phyloP scores from a whole-genome alignment of 1,140 invertebrate species.

The Phortica variegata region DNA sequence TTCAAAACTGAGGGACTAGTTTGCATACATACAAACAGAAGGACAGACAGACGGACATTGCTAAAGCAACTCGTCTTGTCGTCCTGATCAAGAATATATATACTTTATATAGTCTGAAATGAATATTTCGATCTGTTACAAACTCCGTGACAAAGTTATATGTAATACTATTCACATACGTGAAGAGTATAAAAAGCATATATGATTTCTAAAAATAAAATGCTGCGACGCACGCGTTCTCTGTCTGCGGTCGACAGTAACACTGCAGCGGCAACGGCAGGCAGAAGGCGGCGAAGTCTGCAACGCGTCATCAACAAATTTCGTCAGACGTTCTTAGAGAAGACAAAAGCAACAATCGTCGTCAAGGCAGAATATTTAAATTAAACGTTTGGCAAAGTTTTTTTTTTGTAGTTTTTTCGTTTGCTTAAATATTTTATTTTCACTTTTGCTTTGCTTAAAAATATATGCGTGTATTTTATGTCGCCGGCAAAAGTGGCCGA shows the following conservation, averaged over 20 bases:
- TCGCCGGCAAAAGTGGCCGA: no score
- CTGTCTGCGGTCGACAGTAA: not conserved
- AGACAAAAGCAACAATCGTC: no score
- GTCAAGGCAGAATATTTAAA: conserved; percentile 5
- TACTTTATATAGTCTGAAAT: no score
- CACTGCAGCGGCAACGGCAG: not conserved
- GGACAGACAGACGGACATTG: not conserved
- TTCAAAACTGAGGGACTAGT: no score
- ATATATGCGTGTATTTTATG: no score
- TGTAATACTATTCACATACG: no score
- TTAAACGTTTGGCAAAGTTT: conserved; percentile 4
- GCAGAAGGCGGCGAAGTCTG: not conserved
- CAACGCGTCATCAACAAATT: not conserved
- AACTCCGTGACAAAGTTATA: no score
- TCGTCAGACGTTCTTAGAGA: no score
- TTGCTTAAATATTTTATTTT: conserved; percentile 7
- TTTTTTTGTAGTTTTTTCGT: conserved; percentile 20
- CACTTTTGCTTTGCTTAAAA: not conserved
- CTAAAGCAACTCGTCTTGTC: not conserved
- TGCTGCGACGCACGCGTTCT: not conserved
- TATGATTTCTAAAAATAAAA: conserved; percentile 36
- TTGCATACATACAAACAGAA: no score
- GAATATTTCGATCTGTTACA: no score
- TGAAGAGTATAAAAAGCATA: conserved; percentile 18
- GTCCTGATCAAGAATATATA: conserved; percentile 1